phyloP scores from a whole-genome alignment of 2,113 vertebrate species.

The Rhodinocichla rosea region DNA sequence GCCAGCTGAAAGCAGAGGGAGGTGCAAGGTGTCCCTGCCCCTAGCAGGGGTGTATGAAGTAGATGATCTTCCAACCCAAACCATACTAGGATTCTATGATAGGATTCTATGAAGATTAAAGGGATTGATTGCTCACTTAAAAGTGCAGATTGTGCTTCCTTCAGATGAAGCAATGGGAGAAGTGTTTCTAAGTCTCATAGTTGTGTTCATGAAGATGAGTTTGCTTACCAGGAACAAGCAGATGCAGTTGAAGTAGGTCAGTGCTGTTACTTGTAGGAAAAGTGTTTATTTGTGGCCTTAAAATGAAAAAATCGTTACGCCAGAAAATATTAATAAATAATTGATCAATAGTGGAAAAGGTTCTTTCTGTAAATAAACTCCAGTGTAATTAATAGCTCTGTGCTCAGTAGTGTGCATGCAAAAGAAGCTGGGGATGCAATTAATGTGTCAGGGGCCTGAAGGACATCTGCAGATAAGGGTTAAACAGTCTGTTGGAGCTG shows the following conservation, averaged over 20 bases:
- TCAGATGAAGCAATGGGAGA: not conserved
- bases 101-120: not conserved
- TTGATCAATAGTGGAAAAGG: constrained; percentile 87
- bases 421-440: constrained; percentile 79
- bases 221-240: not conserved
- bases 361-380: constrained; percentile 83
- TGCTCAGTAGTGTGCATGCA: constrained; percentile 85
- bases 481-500: constrained; percentile 80
- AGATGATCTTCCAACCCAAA: not conserved
- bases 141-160: not conserved
- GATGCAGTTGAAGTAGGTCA: constrained; percentile 7
- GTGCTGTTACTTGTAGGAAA: constrained; percentile 17
- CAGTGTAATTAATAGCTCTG: constrained; percentile 88
- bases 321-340: constrained; percentile 85
- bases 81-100: not conserved
- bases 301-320: constrained; percentile 71
- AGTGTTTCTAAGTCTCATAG: not conserved
- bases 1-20: not conserved
- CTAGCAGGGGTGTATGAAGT: not conserved
- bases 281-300: constrained; percentile 54
- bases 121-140: not conserved
- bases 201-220: not conserved
- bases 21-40: not conserved
- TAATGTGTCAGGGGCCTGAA: constrained; percentile 79
- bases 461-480: constrained; percentile 85